Evolutionary conservation across 92 coral and sea anemone genomes (phyloP).

Genomic region (Actinostola sp.): DNA sequence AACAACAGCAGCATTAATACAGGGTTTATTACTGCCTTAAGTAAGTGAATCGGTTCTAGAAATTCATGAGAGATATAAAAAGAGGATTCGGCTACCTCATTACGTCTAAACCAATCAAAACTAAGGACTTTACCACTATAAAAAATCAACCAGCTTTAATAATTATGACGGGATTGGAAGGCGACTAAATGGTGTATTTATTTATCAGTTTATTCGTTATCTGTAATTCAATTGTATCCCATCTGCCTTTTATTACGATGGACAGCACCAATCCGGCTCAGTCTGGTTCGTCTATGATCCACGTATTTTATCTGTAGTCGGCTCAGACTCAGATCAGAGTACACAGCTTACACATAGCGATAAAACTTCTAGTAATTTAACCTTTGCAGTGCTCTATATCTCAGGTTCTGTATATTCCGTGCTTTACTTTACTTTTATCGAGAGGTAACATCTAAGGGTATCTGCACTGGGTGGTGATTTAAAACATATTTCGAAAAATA

Average conservation of each 20-base stretch:
- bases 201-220: too few relatives aligned
- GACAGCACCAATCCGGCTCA: too few relatives aligned
- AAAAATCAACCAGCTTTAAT: too few relatives aligned
- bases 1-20: too few relatives aligned
- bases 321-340: not conserved
- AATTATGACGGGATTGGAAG: not conserved
- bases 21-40: too few relatives aligned
- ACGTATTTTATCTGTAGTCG: not conserved
- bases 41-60: too few relatives aligned
- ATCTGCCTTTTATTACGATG: too few relatives aligned
- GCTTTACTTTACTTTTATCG: not conserved
- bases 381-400: not conserved
- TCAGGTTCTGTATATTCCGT: not conserved
- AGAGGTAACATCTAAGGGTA: constrained; percentile 4
- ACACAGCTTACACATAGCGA: not conserved
- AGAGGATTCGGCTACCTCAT: not conserved
- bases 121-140: not conserved
- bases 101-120: not conserved
- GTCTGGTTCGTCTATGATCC: too few relatives aligned
- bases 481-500: constrained; percentile 4
- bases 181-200: not conserved
- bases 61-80: too few relatives aligned
- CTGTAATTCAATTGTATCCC: too few relatives aligned
- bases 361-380: not conserved
- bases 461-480: constrained; percentile 2